phyloP scores from a whole-genome alignment of 1,140 invertebrate genomes.

The Psilanteris sp. region DNA sequence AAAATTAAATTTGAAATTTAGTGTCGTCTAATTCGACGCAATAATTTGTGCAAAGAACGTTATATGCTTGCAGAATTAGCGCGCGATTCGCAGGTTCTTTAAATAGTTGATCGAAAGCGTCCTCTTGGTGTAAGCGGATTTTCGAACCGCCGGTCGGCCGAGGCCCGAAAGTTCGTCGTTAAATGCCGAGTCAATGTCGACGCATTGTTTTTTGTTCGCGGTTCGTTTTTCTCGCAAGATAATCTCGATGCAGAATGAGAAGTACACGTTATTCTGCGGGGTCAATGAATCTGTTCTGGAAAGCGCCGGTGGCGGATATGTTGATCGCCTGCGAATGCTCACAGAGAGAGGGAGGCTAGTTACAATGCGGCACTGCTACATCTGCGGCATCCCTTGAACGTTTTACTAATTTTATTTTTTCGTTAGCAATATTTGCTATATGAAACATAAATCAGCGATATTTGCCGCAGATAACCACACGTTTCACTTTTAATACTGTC shows the following conservation, averaged over 20 bases:
- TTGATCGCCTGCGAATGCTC: conserved; percentile 57
- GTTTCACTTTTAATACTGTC: too few relatives aligned
- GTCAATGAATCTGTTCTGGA: conserved; percentile 75
- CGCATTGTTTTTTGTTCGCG: conserved; percentile 21
- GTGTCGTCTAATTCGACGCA: too few relatives aligned
- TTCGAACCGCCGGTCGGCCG: background rate
- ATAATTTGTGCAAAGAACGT: too few relatives aligned
- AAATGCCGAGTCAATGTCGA: conserved; percentile 19
- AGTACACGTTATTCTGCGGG: conserved; percentile 66
- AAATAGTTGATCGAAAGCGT: too few relatives aligned
- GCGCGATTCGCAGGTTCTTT: too few relatives aligned
- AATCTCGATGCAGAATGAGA: conserved; percentile 34
- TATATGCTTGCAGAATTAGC: too few relatives aligned
- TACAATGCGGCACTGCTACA: conserved; percentile 65
- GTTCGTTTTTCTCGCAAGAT: conserved; percentile 37
- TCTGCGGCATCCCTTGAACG: conserved; percentile 62
- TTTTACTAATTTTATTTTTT: too few relatives aligned
- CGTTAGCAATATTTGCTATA: too few relatives aligned
- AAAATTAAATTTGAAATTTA: too few relatives aligned
- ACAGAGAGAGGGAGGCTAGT: conserved; percentile 18
- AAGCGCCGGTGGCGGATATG: conserved; percentile 63
- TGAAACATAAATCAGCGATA: too few relatives aligned
- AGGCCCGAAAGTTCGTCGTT: conserved; percentile 3
- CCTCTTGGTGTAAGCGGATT: conserved; percentile 8
- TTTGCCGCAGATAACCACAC: too few relatives aligned